A percentile compares a stretch with the other conserved stretches of the same genome.
These are phyloP conservation scores for Acrocephalus arundinaceus DNA, from an alignment of 2,113 vertebrate genomes.

Conservation along the genomic window DNA sequence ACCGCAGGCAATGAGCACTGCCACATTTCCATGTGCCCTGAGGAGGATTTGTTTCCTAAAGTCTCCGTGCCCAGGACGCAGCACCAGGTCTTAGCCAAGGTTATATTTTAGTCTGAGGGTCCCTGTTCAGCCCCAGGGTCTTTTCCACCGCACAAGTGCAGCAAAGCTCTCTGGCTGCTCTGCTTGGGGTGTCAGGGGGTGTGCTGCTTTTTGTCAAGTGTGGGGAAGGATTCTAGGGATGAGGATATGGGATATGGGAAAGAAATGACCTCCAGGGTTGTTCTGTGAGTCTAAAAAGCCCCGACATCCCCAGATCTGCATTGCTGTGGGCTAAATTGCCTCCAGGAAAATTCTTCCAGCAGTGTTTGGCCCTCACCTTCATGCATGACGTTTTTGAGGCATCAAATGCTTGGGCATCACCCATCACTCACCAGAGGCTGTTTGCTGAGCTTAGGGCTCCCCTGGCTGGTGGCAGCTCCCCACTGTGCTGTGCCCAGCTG, in stretches of 20 bases:
- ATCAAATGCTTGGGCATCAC: fast-evolving
- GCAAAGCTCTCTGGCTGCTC: neutral
- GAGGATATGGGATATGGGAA: neutral
- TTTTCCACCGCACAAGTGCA: neutral
- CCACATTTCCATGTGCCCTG: fast-evolving
- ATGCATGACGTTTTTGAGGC: neutral
- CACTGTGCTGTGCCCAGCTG: neutral
- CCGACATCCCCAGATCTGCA: neutral
- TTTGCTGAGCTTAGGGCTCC: neutral
- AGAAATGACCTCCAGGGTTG: neutral
- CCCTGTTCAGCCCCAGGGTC: neutral
- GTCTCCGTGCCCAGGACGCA: fast-evolving
- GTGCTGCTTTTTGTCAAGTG: neutral
- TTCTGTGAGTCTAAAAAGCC: neutral
- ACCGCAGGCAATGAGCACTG: neutral
- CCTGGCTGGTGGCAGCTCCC: neutral
- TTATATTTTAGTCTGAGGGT: neutral
- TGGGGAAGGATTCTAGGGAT: neutral
- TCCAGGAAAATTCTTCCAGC: neutral
- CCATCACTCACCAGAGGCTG: neutral
- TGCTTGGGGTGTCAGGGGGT: neutral
- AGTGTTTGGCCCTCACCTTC: neutral
- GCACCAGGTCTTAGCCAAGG: neutral
- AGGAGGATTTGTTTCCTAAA: neutral
- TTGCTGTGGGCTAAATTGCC: neutral